Percentiles rank a stretch among this genome's conserved stretches.
Evolutionary conservation across 1,140 invertebrate species (phyloP).

Genomic region (Plectrocnemia conspersa): DNA sequence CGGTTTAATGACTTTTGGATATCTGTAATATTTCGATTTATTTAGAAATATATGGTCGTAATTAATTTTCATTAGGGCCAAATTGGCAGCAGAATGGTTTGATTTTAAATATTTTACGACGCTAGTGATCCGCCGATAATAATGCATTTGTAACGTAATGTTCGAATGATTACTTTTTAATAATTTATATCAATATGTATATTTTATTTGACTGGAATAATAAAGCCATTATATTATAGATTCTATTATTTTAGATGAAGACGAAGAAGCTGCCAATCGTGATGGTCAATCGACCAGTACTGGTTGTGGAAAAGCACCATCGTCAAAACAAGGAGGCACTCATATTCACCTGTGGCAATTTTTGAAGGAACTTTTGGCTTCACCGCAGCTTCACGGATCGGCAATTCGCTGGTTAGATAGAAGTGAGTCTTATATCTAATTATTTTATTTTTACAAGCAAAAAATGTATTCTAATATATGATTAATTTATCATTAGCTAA

Average conservation of each 20-base stretch:
- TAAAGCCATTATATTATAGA: background rate
- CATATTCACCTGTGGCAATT: conserved; percentile 99
- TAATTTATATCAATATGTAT: too few species aligned
- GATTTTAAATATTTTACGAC: too few species aligned
- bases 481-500: conserved; percentile 49
- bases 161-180: too few species aligned
- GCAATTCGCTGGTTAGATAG: conserved; percentile 97
- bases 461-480: background rate
- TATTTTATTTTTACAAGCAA: conserved; percentile 1
- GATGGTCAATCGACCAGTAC: conserved; percentile 34
- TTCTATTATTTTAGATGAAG: conserved; percentile 50
- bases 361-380: conserved; percentile 88
- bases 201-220: too few species aligned
- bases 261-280: conserved; percentile 42
- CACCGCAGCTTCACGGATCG: conserved; percentile 79
- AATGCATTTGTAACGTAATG: too few species aligned
- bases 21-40: too few species aligned
- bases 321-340: conserved; percentile 54
- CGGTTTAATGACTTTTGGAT: too few species aligned
- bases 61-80: too few species aligned
- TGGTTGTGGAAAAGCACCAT: conserved; percentile 39
- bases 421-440: conserved; percentile 42
- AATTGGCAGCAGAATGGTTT: too few species aligned
- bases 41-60: too few species aligned
- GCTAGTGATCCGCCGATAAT: too few species aligned